Evolutionary conservation across 2,888 invertebrate genomes (phyloP).

Genomic region (Tipula lateralis): DNA sequence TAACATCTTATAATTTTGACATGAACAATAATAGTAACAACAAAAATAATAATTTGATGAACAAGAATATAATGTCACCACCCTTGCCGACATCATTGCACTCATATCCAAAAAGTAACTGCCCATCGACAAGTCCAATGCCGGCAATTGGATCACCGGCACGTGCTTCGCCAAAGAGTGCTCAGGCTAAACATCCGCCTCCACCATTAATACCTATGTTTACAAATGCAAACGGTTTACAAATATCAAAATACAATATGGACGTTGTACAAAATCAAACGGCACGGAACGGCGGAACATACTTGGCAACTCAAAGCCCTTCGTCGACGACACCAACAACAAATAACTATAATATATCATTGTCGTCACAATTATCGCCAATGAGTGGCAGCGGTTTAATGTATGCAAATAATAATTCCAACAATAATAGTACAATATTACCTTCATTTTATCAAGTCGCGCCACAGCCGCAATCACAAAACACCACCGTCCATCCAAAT

Average conservation of each 20-base stretch:
- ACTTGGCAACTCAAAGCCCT: background rate
- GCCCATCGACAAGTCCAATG: constrained; percentile 27
- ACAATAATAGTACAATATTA: background rate
- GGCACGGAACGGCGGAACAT: background rate
- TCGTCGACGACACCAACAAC: background rate
- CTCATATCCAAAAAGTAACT: constrained; percentile 24
- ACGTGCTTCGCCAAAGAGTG: constrained; percentile 32
- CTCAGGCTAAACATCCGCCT: constrained; percentile 26
- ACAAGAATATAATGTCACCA: background rate
- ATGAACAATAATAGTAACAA: background rate
- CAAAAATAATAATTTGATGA: constrained; percentile 26
- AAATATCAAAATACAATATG: background rate
- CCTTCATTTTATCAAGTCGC: background rate
- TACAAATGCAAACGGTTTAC: background rate
- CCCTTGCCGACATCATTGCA: background rate
- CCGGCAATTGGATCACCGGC: constrained; percentile 33
- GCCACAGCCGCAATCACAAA: background rate
- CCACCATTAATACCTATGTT: constrained; percentile 27
- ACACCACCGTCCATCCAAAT: background rate
- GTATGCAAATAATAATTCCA: background rate
- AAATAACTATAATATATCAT: background rate
- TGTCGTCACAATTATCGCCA: background rate
- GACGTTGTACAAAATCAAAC: background rate
- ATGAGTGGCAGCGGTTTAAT: background rate
- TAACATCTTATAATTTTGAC: background rate